Conservation (phyloP, 2,888 invertebrate genomes). For the Pomacea canaliculata region DNA sequence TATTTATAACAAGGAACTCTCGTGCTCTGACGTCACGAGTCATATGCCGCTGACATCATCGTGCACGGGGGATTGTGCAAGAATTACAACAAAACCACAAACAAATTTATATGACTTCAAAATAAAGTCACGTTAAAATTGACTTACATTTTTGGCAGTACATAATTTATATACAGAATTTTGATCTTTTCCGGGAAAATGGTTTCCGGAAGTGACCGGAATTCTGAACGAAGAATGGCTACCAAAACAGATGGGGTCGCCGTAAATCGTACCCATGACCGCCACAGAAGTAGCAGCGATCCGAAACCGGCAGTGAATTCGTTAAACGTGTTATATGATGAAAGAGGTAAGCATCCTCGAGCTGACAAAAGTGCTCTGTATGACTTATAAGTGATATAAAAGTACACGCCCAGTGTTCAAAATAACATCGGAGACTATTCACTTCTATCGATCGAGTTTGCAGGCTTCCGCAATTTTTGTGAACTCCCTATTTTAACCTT, state of each 20-base stretch:
- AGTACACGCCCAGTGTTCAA: constrained; percentile 23
- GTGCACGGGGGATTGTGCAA: background rate
- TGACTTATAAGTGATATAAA: background rate
- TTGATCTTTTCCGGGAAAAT: background rate
- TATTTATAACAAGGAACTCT: background rate
- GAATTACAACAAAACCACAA: constrained; percentile 11
- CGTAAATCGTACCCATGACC: constrained; percentile 44
- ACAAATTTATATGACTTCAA: background rate
- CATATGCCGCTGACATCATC: constrained; percentile 55
- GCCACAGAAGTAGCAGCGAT: constrained; percentile 58
- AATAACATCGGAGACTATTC: no score
- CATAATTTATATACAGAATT: constrained; percentile 3
- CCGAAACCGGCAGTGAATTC: constrained; percentile 48
- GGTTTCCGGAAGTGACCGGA: constrained; percentile 35
- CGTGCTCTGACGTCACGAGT: constrained; percentile 51
- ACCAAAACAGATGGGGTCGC: constrained; percentile 59
- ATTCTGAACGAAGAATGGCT: constrained; percentile 48
- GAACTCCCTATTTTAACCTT: no score
- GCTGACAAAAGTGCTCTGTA: no score
- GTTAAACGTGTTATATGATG: constrained; percentile 31
- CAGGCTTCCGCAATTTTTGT: no score
- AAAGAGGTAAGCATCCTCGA: constrained; percentile 30
- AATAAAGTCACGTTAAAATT: background rate
- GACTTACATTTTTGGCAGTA: background rate
- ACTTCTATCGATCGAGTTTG: no score